Base-by-base conservation (phyloP, 2,113 vertebrate genomes). In the Anser brachyrhynchus region DNA sequence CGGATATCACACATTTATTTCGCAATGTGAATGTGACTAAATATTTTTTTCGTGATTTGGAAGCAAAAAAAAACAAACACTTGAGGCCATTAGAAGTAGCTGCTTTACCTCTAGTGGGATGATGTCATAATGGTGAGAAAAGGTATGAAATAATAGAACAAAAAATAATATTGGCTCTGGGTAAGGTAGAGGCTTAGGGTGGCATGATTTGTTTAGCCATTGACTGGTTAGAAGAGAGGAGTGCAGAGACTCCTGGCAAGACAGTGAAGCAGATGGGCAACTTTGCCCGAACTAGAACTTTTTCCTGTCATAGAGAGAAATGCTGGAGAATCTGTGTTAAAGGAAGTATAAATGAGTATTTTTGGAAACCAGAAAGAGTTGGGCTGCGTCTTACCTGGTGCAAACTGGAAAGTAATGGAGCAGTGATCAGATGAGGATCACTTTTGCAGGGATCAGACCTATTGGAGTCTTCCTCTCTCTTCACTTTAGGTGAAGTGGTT, bases 301-400 rank as follows among this genome's bases (percentile, higher is more conserved):
- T 41, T 82, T 69, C 49, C n/a, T 83, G 13, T 76, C 7, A 1
- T 69, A 72, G 58, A 86, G 35, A 69, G 52, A 80, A 92, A 69
- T 59, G 28, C 13, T 86, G 54, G 26, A 82, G 66, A 72, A 78
- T 51, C 57, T 72, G 23, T 87, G 57, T 44, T 64, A 62, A 84
- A 65, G 57, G 59, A 83, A 33, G 19, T 84, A 81, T 17, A 93
- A 87, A 90, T 51, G 39, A 89, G 49, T 81, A 72, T 95, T 88
- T 59, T 43, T 46, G 76, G 83, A 81, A 89, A 64, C 1, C 3
- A 2, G 0, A 23, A 8, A 35, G 29, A 10, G 59, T 82, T 57
- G 39, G 20, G 35, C 20, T 88, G 46, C 18, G 11, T 25, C 39
- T 80, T 41, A 69, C 10, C 43, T 59, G 65, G 12, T 49, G 22